phyloP scores from a whole-genome alignment of 2,113 vertebrate species.

The Phyllopteryx taeniolatus region DNA sequence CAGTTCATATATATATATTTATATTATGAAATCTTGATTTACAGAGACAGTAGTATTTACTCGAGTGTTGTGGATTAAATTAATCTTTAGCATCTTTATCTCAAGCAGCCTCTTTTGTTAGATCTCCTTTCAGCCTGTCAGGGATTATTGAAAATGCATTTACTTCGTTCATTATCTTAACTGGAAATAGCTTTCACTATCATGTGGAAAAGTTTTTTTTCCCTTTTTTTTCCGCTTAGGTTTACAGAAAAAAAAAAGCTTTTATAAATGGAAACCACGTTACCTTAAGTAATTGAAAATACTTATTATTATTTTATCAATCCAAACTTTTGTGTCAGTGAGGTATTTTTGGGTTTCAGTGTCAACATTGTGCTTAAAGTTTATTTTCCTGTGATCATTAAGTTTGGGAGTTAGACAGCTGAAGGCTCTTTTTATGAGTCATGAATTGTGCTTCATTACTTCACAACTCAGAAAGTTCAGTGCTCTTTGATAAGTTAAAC shows the following conservation, averaged over 20 bases:
- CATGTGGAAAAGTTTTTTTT: background rate
- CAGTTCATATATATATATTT: background rate
- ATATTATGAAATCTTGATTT: background rate
- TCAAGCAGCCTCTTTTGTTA: background rate
- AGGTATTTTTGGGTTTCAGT: background rate
- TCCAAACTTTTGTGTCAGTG: background rate
- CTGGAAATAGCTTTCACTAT: background rate
- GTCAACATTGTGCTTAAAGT: conserved; percentile 4
- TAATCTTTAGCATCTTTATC: background rate
- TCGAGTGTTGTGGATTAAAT: background rate
- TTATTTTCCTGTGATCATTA: background rate
- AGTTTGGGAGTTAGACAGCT: conserved; percentile 15
- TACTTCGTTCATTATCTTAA: background rate
- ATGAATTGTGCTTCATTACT: conserved; percentile 8
- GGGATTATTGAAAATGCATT: background rate
- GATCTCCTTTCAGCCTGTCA: background rate
- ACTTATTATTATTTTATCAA: background rate
- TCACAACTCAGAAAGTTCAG: conserved; percentile 24
- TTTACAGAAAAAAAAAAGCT: too few relatives aligned
- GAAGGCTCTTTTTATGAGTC: conserved; percentile 8
- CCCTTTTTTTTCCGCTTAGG: too few relatives aligned
- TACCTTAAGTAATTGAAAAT: background rate
- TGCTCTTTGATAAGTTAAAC: conserved; percentile 34
- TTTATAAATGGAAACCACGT: too few relatives aligned
- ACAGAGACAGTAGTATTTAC: background rate